These are phyloP conservation scores for Elephas maximus DNA, from an alignment of 2,113 vertebrate genomes.

Conservation along the genomic window DNA sequence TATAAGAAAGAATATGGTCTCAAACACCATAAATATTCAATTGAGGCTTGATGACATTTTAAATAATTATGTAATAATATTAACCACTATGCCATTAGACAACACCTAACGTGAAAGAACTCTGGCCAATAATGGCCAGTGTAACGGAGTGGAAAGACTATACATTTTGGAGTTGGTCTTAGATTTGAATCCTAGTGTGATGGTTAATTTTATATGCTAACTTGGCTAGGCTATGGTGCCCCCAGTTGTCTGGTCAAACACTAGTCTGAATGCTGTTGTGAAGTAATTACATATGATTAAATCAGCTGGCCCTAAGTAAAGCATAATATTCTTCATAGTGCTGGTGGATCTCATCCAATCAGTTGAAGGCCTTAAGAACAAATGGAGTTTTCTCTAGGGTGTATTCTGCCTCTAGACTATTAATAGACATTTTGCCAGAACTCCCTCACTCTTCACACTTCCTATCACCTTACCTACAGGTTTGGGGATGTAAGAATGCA, in stretches of 20 bases:
- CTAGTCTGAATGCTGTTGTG: not conserved
- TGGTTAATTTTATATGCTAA: not conserved
- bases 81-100: not conserved
- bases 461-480: too few relatives aligned
- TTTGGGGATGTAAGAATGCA: too few relatives aligned
- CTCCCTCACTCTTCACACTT: not conserved
- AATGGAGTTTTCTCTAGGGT: not conserved
- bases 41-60: not conserved
- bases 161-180: not conserved
- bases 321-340: not conserved
- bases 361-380: not conserved
- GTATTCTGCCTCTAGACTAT: not conserved
- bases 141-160: not conserved
- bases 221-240: not conserved
- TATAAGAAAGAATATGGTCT: constrained; percentile 20
- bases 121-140: not conserved
- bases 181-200: not conserved
- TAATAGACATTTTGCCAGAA: not conserved
- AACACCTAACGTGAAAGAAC: constrained; percentile 7
- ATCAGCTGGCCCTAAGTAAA: not conserved
- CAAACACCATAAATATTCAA: constrained; percentile 25
- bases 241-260: not conserved
- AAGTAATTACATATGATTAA: not conserved
- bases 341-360: not conserved
- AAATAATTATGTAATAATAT: not conserved